These are phyloP conservation scores for Semnornis frantzii DNA, from an alignment of 2,113 vertebrate genomes.

Conservation along the genomic window DNA sequence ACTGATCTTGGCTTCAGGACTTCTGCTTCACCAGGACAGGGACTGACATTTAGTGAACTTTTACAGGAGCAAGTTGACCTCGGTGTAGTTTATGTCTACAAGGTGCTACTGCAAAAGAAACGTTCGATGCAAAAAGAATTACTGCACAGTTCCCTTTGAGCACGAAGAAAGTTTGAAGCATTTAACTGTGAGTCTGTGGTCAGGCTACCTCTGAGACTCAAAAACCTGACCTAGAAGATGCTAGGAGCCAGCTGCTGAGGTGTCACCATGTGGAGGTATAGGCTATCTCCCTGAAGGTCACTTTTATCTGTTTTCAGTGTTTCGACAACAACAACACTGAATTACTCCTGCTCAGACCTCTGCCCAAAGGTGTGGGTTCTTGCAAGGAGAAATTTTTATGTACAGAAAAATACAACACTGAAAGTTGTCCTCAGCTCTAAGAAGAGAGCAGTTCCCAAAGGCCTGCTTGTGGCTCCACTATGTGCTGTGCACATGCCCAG, in stretches of 20 bases:
- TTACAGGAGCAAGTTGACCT: not conserved
- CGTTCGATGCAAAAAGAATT: not conserved
- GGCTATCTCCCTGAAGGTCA: not conserved
- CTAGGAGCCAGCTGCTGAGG: not conserved
- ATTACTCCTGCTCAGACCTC: not conserved
- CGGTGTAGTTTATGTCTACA: not conserved
- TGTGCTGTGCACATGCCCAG: not conserved
- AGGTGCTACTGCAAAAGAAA: not conserved
- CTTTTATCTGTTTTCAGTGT: not conserved
- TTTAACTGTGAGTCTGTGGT: not conserved
- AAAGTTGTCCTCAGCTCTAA: not conserved
- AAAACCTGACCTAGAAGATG: not conserved
- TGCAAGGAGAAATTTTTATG: not conserved
- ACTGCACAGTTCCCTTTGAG: not conserved
- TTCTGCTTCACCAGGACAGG: not conserved
- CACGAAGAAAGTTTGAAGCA: not conserved
- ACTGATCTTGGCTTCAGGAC: not conserved
- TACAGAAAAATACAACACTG: not conserved
- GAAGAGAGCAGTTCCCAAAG: not conserved
- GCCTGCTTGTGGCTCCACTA: not conserved
- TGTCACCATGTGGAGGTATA: fast-evolving
- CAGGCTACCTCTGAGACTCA: not conserved
- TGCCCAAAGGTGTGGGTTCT: not conserved
- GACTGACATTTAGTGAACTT: not conserved
- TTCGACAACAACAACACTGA: not conserved